Evolutionary conservation across 2,888 invertebrate species (phyloP).

Genomic region (Ormyrus labotus): DNA sequence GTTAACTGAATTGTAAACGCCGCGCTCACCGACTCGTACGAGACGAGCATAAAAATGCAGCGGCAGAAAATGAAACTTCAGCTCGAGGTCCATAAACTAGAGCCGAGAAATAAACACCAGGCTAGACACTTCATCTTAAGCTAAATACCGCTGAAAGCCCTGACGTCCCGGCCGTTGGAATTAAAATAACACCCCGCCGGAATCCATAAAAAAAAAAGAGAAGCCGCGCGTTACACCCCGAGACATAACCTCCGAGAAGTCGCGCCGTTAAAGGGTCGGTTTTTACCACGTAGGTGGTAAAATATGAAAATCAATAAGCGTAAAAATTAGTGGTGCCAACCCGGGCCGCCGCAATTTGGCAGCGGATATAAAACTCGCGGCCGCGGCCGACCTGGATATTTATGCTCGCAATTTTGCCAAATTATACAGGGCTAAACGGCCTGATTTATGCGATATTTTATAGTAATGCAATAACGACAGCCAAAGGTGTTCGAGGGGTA

Average conservation of each 20-base stretch:
- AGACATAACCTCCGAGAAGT: slow-evolving; percentile 9
- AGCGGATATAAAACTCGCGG: slow-evolving; percentile 70
- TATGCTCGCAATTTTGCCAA: slow-evolving; percentile 70
- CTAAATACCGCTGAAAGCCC: neutral
- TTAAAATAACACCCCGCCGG: no score
- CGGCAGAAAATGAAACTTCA: neutral
- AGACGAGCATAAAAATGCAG: no score
- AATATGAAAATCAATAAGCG: slow-evolving; percentile 75
- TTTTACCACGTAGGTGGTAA: slow-evolving; percentile 66
- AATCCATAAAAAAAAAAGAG: no score
- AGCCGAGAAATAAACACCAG: neutral
- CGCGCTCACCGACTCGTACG: no score
- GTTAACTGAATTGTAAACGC: no score
- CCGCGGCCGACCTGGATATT: slow-evolving; percentile 66
- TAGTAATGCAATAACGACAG: slow-evolving; percentile 62
- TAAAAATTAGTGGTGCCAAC: slow-evolving; percentile 66
- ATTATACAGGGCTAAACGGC: slow-evolving; percentile 71
- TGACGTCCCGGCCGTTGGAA: no score
- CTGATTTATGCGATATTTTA: slow-evolving; percentile 72
- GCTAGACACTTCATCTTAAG: neutral
- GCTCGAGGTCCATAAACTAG: neutral
- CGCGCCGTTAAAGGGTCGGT: neutral
- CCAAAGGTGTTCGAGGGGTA: slow-evolving; percentile 42
- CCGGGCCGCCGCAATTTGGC: slow-evolving; percentile 71
- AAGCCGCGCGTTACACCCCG: neutral